These are phyloP conservation scores for Condylostylus longicornis DNA, from an alignment of 1,140 invertebrate species.

Conservation along the genomic window DNA sequence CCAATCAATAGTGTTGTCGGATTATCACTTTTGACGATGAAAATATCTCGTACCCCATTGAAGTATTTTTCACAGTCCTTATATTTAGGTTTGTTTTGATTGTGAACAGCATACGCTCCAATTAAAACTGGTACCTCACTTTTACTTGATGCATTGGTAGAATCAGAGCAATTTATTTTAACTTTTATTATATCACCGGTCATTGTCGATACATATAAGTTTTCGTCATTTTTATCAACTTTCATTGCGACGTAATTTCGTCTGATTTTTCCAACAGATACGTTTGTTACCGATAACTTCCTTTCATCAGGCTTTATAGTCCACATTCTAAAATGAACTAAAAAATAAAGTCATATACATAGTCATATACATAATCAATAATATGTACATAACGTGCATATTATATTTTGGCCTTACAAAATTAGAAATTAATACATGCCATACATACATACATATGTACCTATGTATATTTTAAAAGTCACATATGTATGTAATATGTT, in stretches of 20 bases:
- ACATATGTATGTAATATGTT: no score
- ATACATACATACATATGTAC: no score
- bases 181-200: conserved; percentile 50
- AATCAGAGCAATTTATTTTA: conserved; percentile 48
- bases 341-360: conserved; percentile 7
- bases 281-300: conserved; percentile 52
- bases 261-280: conserved; percentile 52
- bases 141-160: conserved; percentile 33
- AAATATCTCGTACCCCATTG: conserved; percentile 48
- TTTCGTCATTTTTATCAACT: conserved; percentile 48
- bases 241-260: conserved; percentile 47
- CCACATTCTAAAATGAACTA: conserved; percentile 52
- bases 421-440: no score
- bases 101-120: conserved; percentile 44
- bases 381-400: no score
- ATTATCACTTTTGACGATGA: conserved; percentile 45
- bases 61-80: conserved; percentile 29
- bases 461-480: no score
- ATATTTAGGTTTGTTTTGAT: conserved; percentile 23
- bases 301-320: conserved; percentile 51
- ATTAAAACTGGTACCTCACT: conserved; percentile 42
- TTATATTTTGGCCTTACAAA: no score
- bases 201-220: conserved; percentile 69
- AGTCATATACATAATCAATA: no score
- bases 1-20: conserved; percentile 56